phyloP scores from a whole-genome alignment of 2,113 vertebrate species.

The Herpetotheres cachinnans region DNA sequence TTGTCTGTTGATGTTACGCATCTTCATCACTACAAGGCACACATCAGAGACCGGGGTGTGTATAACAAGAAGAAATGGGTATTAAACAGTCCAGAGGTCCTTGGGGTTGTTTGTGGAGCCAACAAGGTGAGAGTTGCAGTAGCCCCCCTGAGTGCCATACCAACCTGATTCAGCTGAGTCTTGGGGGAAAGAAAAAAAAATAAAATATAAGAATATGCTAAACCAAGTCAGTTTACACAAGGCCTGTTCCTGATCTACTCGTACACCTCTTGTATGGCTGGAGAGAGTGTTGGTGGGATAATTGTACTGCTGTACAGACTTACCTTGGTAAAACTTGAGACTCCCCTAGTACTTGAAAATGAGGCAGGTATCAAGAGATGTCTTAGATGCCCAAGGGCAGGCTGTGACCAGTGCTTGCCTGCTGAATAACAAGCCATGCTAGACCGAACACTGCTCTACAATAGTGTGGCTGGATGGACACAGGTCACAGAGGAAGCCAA shows the following conservation, averaged over 20 bases:
- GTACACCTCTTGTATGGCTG: neutral
- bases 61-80: neutral
- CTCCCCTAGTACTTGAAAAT: neutral
- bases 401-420: neutral
- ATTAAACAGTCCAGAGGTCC: neutral
- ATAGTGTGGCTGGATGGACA: neutral
- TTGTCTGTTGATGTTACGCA: neutral
- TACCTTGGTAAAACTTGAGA: neutral
- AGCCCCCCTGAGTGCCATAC: neutral
- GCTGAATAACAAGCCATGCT: neutral
- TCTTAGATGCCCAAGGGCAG: neutral
- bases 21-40: neutral
- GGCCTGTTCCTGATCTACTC: neutral
- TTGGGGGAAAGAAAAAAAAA: neutral
- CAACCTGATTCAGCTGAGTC: neutral
- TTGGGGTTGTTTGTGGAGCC: neutral
- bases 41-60: neutral
- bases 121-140: neutral
- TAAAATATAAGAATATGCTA: neutral
- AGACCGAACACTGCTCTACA: neutral
- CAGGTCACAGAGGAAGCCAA: neutral
- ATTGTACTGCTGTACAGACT: neutral
- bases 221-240: neutral
- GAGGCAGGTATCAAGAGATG: neutral
- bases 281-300: neutral